Evolutionary conservation across 2,888 invertebrate genomes (phyloP), one percentile per base, ranked within the genome.

Genomic region (Melinaea menophilus): DNA sequence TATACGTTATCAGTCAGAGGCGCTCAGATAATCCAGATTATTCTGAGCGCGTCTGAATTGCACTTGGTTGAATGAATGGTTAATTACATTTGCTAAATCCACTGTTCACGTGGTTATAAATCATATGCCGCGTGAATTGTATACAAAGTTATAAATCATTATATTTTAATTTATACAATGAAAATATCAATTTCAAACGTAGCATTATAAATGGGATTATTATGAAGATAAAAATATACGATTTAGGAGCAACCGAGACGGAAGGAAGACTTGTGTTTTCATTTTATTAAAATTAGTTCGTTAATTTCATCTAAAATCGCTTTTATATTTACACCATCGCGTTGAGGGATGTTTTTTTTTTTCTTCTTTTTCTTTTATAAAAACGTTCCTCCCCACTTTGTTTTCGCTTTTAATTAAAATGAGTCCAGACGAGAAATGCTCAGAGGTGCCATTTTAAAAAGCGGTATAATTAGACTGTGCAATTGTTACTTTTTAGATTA

Each of bases 391-490:
- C 67, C 76, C 76, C 76, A 84, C 82, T 84, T 84, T 84, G 84
- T 86, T 86, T 81, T 79, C 80, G 75, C 81, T 82, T 86, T 84
- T 87, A 87, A 87, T 87, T 86, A 86, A 86, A 86, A 86, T 85
- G 85, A 84, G 85, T 80, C 78, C 74, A 74, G 76, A 75, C 76
- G 73, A 74, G 73, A 72, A 76, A 76, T 71, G 71, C 67, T 73
- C 75, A 72, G 71, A 72, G 71, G 74, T 69, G 62, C 68, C 67
- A 60, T 64, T 69, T 64, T 70, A 69, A 70, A 22, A 64, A 64
- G 66, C 61, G 66, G 68, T 67, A 72, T 68, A 71, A 73, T 73
- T 71, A 62, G 69, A 58, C 68, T 60, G 70, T 72, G 67, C 72
- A 69, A 71, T 72, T 73, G 68, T 71, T 69, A 65, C 56, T 45